Evolutionary conservation across 2,888 invertebrate species (phyloP).

Genomic region (Alloplasta piceator): DNA sequence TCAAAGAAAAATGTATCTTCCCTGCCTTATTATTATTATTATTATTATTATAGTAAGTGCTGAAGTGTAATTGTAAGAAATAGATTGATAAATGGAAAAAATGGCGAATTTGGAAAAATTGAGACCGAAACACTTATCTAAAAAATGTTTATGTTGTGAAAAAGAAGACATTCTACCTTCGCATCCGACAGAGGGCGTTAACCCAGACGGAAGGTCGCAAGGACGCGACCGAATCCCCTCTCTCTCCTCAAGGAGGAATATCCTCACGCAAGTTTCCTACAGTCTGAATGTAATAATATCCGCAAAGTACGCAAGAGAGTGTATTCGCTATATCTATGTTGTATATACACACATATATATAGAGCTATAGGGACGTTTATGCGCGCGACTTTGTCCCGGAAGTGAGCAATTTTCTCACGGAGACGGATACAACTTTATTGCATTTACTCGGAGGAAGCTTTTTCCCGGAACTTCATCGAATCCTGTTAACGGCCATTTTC

Average conservation of each 20-base stretch:
- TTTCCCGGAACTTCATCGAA: too few species aligned
- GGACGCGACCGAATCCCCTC: conserved; percentile 63
- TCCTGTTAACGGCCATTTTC: too few species aligned
- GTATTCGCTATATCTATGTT: background rate
- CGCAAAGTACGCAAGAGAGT: conserved; percentile 4
- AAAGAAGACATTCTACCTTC: conserved; percentile 35
- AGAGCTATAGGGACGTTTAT: conserved; percentile 17
- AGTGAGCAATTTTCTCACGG: conserved; percentile 45
- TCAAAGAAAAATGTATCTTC: too few species aligned
- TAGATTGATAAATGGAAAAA: background rate
- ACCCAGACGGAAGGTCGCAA: conserved; percentile 62
- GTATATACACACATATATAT: conserved; percentile 4
- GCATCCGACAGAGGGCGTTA: conserved; percentile 62
- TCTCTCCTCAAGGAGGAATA: conserved; percentile 27
- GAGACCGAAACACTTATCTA: background rate
- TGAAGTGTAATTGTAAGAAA: too few species aligned
- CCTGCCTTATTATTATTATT: too few species aligned
- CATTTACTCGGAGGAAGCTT: too few species aligned
- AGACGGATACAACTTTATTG: conserved; percentile 17
- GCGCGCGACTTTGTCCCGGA: conserved; percentile 34
- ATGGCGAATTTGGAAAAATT: conserved; percentile 15
- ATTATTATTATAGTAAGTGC: too few species aligned
- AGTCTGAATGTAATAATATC: conserved; percentile 33
- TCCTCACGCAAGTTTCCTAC: conserved; percentile 55
- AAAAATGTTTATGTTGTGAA: background rate